Percentiles rank a stretch among this genome's conserved stretches.
phyloP scores from a whole-genome alignment of 2,888 invertebrate species.

The Elmis aenea region DNA sequence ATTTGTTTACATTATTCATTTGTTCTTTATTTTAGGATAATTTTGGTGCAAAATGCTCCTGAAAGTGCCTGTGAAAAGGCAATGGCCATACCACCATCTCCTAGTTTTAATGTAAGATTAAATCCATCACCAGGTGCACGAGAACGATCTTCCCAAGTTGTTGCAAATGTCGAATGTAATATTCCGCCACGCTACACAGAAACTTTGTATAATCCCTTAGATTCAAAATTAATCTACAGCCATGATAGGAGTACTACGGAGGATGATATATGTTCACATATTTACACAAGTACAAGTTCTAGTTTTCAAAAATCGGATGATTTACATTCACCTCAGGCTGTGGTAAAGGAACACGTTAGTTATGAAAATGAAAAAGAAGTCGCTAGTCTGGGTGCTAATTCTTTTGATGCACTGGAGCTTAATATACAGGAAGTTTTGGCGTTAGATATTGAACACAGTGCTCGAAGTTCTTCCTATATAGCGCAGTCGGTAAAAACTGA shows the following conservation, averaged over 20 bases:
- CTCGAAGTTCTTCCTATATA: conserved; percentile 35
- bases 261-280: conserved; percentile 16
- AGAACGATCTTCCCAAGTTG: conserved; percentile 49
- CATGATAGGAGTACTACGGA: conserved; percentile 20
- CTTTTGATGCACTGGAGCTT: conserved; percentile 49
- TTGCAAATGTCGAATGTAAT: conserved; percentile 61
- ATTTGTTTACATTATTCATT: neutral
- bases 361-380: conserved; percentile 13
- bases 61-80: conserved; percentile 86
- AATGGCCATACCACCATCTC: conserved; percentile 59
- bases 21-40: conserved; percentile 58
- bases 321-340: conserved; percentile 10
- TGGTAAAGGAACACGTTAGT: conserved; percentile 9
- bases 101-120: conserved; percentile 44
- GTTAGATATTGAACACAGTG: conserved; percentile 47
- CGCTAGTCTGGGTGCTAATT: conserved; percentile 26
- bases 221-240: conserved; percentile 41
- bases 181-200: conserved; percentile 35
- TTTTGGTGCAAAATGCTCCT: conserved; percentile 88
- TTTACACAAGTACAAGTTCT: conserved; percentile 14
- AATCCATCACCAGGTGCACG: conserved; percentile 33
- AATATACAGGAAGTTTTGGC: conserved; percentile 49
- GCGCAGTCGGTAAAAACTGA: conserved; percentile 31
- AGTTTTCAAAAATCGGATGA: conserved; percentile 10
- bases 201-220: conserved; percentile 28